Base-by-base conservation (phyloP, 2,888 invertebrate species). In the Cheilosia pagana region DNA sequence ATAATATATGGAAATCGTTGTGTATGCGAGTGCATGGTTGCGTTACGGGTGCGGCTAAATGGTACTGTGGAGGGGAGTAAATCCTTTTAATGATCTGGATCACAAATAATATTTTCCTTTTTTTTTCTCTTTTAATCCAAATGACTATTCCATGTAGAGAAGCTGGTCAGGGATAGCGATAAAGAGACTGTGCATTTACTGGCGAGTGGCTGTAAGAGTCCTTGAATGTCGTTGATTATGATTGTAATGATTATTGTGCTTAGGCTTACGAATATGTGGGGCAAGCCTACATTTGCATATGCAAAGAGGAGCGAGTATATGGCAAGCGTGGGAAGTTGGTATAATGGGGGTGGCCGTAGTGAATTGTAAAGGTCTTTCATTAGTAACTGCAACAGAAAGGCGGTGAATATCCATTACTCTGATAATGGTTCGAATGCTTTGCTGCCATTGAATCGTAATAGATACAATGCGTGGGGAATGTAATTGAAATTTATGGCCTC, bases 71-170 rank as follows among this genome's bases (percentile, higher is more conserved):
- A 16, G 48, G 50, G 21, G 48, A 41, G 65, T 75, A 79, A 85
- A 70, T 79, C 79, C 79, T 75, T 75, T 85, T 60, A 85, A 79
- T 79, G 85, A 85, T 79, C 70, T 79, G 75, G 60, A 79, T 79
- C 25, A 60, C 55, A 75, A 75, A 79, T 59, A 52, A 35, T 25
- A 50, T 12, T 14, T 28, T 62, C 48, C 41, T 63, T 31, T 76
- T 25, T 50, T 12, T 14, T 21, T 62, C 53, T 60, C 67, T 45
- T 67, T 31, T 67, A 79, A 65, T 78, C 78, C 70, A 57, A 75
- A 85, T 71, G 70, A 28, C 41, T 65, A 65, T 75, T 50, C 70
- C 19, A 59, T 63, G 60, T 57, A 48, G 23, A 23, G 75, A 53
- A 70, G 43, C 25, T 62, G 60, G 48, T 35, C 72, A 72, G 52